A percentile compares a stretch with the other conserved stretches of the same genome.
Conservation (phyloP, 2,113 vertebrate species). For the Odontophorus gujanensis region DNA sequence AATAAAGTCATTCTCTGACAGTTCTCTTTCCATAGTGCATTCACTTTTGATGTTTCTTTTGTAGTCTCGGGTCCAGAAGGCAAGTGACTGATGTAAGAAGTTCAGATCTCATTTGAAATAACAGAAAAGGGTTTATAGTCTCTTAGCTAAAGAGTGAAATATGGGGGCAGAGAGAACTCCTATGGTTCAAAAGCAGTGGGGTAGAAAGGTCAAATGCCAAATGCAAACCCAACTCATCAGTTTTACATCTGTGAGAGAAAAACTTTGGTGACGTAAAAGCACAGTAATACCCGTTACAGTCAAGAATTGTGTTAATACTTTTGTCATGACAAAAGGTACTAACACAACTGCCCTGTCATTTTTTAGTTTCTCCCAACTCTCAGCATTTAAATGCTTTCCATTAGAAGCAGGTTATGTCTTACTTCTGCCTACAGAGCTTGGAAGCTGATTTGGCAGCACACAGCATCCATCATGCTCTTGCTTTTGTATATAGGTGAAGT, state of each 20-base stretch:
- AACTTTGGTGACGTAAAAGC: neutral
- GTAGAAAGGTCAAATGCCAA: neutral
- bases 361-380: neutral
- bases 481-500: conserved; percentile 19
- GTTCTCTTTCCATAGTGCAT: neutral
- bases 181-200: neutral
- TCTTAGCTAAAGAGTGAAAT: neutral
- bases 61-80: neutral
- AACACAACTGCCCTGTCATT: neutral
- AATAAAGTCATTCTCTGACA: neutral
- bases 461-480: neutral
- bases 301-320: neutral
- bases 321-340: conserved; percentile 29
- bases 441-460: conserved; percentile 16
- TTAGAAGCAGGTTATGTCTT: neutral
- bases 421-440: neutral
- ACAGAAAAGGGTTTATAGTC: neutral
- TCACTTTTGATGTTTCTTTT: neutral
- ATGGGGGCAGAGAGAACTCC: rapidly evolving
- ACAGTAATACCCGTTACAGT: neutral
- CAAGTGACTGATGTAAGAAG: neutral
- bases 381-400: conserved; percentile 20
- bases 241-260: neutral
- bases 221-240: neutral
- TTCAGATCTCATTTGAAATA: neutral